Evolutionary conservation across 1,140 invertebrate genomes (phyloP), one percentile per base, ranked within the genome.

Genomic region (Cecropterus lyciades): DNA sequence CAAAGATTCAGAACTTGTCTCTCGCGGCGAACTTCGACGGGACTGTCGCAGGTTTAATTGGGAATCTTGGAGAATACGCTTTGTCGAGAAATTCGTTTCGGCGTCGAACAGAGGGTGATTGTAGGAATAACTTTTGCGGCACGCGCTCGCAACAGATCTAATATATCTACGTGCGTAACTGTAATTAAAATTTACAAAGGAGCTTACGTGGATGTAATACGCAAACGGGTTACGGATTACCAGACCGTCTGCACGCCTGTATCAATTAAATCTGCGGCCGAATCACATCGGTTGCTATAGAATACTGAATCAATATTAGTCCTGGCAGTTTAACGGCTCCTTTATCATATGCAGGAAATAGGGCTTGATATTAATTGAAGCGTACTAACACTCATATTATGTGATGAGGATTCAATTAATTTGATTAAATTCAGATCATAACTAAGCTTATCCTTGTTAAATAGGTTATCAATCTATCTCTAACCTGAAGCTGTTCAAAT

Each of bases 31-130:
- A 87, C 70, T 87, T 85, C 73, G 75, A 78, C 79, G 77, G 74
- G 68, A 85, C 76, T 80, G 81, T 84, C 79, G 79, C 85, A 75
- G 82, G 73, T 86, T 90, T 90, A 90, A 90, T 90, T 90, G 84
- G 79, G 81, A 90, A 87, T 85, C 84, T 87, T 85, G 69, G 75
- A 69, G 83, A 85, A 89, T 87, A 83, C 75, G 76, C 82, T 87
- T 85, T 84, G 80, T 85, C 75, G 72, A 73, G 77, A 80, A 84
- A 80, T 84, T 80, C 76, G 79, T 79, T 80, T 73, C 64, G 42
- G 56, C 33, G 40, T 43, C 70, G 74, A 77, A 80, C 79, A 76
- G 82, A 86, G 74, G 75, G 77, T 73, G 77, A 78, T 79, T 84
- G 73, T 72, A 62, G 59, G 52, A 62, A 70, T 57, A 78, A 69